A percentile compares a stretch with the other conserved stretches of the same genome.
Conservation (phyloP, 2,888 invertebrate genomes). For the Drosophila acutilabella region DNA sequence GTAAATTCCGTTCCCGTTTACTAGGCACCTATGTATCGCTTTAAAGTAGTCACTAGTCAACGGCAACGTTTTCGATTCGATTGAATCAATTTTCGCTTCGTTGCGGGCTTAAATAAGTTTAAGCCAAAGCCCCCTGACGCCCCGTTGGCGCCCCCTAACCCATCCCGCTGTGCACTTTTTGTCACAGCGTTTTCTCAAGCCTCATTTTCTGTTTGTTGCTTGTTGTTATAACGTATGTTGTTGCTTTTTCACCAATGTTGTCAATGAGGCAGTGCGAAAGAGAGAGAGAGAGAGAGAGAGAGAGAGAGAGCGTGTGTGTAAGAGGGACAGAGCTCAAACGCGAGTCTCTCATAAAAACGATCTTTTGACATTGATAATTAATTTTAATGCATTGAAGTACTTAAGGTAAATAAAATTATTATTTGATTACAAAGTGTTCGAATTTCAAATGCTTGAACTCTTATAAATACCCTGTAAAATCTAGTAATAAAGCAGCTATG, state of each 20-base stretch:
- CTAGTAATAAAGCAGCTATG: too few species aligned
- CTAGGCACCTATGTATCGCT: constrained; percentile 1
- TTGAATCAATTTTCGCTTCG: constrained; percentile 47
- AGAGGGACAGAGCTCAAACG: not conserved
- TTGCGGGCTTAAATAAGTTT: constrained; percentile 54
- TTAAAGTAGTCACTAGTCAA: not conserved
- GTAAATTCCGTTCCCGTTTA: constrained; percentile 33
- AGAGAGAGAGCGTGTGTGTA: not conserved
- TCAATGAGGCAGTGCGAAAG: not conserved
- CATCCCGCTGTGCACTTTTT: not conserved
- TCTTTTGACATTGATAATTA: constrained; percentile 4
- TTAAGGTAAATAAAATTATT: not conserved
- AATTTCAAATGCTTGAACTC: too few species aligned
- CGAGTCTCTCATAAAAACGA: not conserved
- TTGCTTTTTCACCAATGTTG: constrained; percentile 1
- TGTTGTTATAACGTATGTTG: not conserved
- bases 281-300: not conserved
- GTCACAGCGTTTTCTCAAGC: constrained; percentile 17
- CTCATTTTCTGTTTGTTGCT: constrained; percentile 24
- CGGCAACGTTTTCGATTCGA: constrained; percentile 44
- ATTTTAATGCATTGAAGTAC: not conserved
- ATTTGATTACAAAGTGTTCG: too few species aligned
- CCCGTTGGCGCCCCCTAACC: constrained; percentile 2
- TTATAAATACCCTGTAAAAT: too few species aligned
- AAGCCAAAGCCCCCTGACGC: not conserved